Conservation (phyloP, 2,797 vertebrate genomes). For the Sebastes itinus region DNA sequence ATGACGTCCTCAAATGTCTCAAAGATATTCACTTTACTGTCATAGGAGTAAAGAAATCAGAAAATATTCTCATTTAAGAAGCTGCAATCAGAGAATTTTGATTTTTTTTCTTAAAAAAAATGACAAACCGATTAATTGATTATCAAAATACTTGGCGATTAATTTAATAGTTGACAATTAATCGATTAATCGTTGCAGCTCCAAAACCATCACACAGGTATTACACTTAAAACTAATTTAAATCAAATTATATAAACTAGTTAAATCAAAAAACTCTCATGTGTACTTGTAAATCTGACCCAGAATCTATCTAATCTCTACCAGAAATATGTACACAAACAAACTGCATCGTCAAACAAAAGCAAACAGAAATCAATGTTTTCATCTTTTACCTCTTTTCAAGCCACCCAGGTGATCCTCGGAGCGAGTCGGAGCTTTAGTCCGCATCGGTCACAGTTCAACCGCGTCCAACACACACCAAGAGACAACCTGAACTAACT, state of each 20-base stretch:
- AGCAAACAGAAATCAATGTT: neutral
- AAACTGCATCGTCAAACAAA: neutral
- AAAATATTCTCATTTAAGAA: too few species aligned
- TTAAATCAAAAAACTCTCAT: neutral
- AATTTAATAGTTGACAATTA: too few species aligned
- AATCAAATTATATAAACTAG: neutral
- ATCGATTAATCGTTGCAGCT: too few species aligned
- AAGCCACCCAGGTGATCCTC: conserved; percentile 54
- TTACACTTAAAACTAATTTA: neutral
- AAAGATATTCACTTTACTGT: too few species aligned
- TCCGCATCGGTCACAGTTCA: conserved; percentile 72
- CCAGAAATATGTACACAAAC: neutral
- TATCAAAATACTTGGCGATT: too few species aligned
- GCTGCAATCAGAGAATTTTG: too few species aligned
- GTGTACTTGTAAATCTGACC: neutral
- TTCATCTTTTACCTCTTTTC: conserved; percentile 71
- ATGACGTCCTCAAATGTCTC: too few species aligned
- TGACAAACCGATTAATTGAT: too few species aligned
- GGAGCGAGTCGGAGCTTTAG: conserved; percentile 47
- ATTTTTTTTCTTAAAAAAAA: too few species aligned
- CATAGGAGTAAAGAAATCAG: too few species aligned
- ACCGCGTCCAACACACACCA: neutral
- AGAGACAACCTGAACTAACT: conserved; percentile 34
- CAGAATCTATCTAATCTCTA: neutral
- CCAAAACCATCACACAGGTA: too few species aligned